Base-by-base conservation (phyloP, 1,140 invertebrate species). In the Ctenoplectra terminalis region DNA sequence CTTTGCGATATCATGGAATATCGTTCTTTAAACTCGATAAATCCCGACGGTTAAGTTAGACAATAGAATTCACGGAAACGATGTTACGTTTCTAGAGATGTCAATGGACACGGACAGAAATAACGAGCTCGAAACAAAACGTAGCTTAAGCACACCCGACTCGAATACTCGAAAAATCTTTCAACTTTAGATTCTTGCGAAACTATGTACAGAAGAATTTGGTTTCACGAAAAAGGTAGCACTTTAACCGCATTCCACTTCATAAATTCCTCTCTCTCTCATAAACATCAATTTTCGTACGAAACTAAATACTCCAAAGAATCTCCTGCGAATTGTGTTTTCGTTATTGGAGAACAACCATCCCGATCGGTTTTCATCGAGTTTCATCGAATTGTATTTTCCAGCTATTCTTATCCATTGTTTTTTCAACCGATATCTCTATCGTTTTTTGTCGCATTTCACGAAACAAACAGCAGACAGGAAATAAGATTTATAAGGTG, bases 401-500 rank as follows among this genome's bases (percentile, higher is more conserved):
- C 17, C n/a, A 5, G 29, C 4, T 69, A 13, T 31, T 13, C 26
- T 31, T 46, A 20, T 15, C 43, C 11, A 20, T 48, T n/a, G 20
- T 50, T 52, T 1, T 34, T 34, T 8, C 26, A 15, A n/a, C 20
- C 48, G 15, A 54, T 52, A n/a, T 37, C 48, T 34, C 7, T 26
- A 11, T 8, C 54, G 8, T 31, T 26, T 15, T 11, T 26, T 54
- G 31, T 4, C 23, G 52, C 29, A 52, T 58, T 73, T 61, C 71
- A 13, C 20, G 54, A 61, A 43, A 11, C 37, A 40, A 60, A 29
- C 71, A 43, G 26, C 29, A 23, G 54, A 23, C 46, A 37, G 31
- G 72, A 50, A 50, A 75, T 64, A 52, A 75, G 72, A 75, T 63
- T 75, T 64, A 64, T 23, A 75, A 40, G 29, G 31, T 34, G 46